Conservation (phyloP, 1,140 invertebrate species). For the Drosophila nannoptera region DNA sequence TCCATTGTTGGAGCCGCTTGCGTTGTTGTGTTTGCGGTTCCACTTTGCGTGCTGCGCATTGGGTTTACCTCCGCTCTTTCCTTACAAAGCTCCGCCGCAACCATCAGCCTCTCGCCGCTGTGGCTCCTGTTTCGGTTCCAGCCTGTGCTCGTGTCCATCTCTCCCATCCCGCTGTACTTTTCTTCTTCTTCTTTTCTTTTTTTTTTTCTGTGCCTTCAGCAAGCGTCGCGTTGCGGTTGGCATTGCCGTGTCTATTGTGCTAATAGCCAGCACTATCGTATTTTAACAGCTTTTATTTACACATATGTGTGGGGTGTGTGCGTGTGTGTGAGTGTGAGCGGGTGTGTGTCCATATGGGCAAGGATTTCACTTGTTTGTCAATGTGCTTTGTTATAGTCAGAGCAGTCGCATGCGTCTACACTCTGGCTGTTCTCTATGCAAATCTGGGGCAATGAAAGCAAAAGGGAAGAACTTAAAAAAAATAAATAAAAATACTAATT, state of each 20-base stretch:
- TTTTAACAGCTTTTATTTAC: conserved; percentile 76
- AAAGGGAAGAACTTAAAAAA: no score
- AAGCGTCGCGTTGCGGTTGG: conserved; percentile 52
- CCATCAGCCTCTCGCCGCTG: not conserved
- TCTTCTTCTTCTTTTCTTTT: conserved; percentile 2
- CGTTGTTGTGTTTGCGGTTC: conserved; percentile 71
- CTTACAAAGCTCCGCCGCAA: not conserved
- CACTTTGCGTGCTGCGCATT: conserved; percentile 56
- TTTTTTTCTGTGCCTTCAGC: conserved; percentile 49
- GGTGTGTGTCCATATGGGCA: conserved; percentile 1
- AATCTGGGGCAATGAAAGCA: not conserved
- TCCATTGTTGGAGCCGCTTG: conserved; percentile 63
- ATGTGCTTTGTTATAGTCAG: conserved; percentile 14
- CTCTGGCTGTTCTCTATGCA: not conserved
- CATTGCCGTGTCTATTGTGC: conserved; percentile 65
- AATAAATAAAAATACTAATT: no score
- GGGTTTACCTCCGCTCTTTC: conserved; percentile 4
- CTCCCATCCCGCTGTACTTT: not conserved
- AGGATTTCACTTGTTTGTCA: conserved; percentile 50
- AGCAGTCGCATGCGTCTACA: conserved; percentile 17
- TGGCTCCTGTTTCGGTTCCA: not conserved
- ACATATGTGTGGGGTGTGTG: conserved; percentile 29
- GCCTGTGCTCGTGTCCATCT: conserved; percentile 10
- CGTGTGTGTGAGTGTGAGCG: not conserved
- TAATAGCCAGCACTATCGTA: conserved; percentile 75